phyloP scores from a whole-genome alignment of 1,140 invertebrate species.

The Lepidurus couesii region DNA sequence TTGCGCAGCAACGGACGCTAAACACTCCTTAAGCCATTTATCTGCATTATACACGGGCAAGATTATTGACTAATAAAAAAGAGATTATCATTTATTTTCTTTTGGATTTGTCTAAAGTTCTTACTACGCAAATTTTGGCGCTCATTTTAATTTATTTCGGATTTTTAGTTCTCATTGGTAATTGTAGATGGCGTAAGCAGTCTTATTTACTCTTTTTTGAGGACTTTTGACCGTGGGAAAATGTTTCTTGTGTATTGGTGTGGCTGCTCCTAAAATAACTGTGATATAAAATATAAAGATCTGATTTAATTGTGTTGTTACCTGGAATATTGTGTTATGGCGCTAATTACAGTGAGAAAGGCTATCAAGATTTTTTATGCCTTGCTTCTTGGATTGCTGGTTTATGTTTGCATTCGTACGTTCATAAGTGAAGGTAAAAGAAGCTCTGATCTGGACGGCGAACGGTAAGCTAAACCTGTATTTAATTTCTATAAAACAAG shows the following conservation, averaged over 20 bases:
- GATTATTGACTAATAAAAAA: conserved; percentile 52
- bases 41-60: conserved; percentile 61
- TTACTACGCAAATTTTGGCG: too few species aligned
- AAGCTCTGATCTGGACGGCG: neutral
- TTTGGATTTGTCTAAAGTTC: too few species aligned
- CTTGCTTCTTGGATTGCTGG: neutral
- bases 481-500: neutral
- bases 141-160: too few species aligned
- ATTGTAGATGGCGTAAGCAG: too few species aligned
- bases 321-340: neutral
- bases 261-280: neutral
- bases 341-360: neutral
- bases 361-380: neutral
- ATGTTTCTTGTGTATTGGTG: too few species aligned
- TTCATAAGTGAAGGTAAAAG: neutral
- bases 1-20: conserved; percentile 56
- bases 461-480: neutral
- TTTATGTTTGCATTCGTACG: conserved; percentile 1
- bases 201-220: too few species aligned
- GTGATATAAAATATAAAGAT: neutral
- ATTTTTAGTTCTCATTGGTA: too few species aligned
- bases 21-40: conserved; percentile 59
- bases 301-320: neutral
- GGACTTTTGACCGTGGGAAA: too few species aligned
- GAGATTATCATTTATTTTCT: too few species aligned